phyloP scores from a whole-genome alignment of 2,113 vertebrate species.

The Eleginops maclovinus region DNA sequence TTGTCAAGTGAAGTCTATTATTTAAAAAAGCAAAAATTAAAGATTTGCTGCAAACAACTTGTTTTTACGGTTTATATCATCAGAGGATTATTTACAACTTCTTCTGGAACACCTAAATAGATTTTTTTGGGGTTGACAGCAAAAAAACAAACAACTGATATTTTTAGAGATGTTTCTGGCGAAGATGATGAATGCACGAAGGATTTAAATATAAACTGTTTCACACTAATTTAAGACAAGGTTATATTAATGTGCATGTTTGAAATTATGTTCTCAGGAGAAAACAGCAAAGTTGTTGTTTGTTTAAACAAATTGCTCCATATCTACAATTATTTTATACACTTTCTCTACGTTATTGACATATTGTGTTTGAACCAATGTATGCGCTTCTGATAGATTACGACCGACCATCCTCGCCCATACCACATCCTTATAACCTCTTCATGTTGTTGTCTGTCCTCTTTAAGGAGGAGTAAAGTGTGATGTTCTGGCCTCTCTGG shows the following conservation, averaged over 20 bases:
- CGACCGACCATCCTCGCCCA: no score
- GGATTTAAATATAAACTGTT: neutral
- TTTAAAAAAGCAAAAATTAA: neutral
- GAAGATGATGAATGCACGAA: neutral
- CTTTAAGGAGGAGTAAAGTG: conserved; percentile 62
- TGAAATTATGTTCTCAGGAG: neutral
- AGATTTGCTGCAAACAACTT: neutral
- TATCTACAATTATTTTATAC: neutral
- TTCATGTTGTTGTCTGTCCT: neutral
- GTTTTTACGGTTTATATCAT: no score
- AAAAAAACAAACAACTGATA: neutral
- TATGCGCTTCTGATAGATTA: neutral
- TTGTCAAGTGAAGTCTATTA: neutral
- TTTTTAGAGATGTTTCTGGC: neutral
- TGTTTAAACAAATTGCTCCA: neutral
- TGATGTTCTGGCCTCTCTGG: conserved; percentile 65
- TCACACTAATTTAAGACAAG: neutral
- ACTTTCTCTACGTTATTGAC: neutral
- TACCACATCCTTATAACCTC: no score
- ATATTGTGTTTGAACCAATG: neutral
- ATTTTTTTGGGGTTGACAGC: no score
- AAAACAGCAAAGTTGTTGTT: neutral
- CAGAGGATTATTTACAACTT: no score
- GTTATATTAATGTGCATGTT: neutral
- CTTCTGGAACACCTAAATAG: no score